phyloP scores from a whole-genome alignment of 2,113 vertebrate species.

The Neotoma lepida region DNA sequence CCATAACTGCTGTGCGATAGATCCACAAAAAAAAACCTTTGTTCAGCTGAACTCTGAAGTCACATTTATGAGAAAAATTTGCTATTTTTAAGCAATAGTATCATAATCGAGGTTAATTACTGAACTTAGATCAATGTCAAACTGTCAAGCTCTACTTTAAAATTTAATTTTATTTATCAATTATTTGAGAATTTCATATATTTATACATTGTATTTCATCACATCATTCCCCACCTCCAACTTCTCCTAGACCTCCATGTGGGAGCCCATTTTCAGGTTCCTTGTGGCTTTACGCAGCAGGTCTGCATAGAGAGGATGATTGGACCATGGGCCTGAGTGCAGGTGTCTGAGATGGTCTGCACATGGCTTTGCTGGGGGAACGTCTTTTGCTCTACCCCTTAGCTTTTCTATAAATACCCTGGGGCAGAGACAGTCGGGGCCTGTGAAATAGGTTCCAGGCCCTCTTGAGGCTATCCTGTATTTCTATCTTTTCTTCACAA shows the following conservation, averaged over 20 bases:
- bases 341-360: no score
- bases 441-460: no score
- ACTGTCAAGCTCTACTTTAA: not conserved
- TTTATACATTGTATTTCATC: not conserved
- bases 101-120: conserved; percentile 39
- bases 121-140: conserved; percentile 26
- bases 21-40: conserved; percentile 7
- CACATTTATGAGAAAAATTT: conserved; percentile 60
- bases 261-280: no score
- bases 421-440: no score
- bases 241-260: not conserved
- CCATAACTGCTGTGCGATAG: not conserved
- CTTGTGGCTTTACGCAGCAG: no score
- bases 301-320: no score
- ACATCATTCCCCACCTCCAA: not conserved
- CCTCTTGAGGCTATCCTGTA: no score
- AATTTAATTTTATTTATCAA: not conserved
- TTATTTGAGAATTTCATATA: not conserved
- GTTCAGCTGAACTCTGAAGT: conserved; percentile 42
- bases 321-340: no score
- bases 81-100: conserved; percentile 29
- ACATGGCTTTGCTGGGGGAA: no score
- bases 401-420: no score
- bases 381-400: no score
- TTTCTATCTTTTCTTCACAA: no score